Base-by-base conservation (phyloP, 2,797 vertebrate species). In the Bucorvus abyssinicus region DNA sequence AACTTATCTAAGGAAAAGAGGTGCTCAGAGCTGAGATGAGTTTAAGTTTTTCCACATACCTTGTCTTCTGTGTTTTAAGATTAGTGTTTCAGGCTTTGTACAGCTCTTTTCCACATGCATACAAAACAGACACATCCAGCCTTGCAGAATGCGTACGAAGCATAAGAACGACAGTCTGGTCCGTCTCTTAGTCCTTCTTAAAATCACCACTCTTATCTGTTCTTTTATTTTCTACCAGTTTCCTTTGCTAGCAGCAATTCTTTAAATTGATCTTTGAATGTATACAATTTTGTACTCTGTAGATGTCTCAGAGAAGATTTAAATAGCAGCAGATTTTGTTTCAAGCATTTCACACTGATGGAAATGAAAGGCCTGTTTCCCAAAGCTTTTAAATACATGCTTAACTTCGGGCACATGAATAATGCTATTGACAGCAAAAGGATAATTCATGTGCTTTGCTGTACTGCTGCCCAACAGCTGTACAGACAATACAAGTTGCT, bases 361-460 rank as follows among this genome's bases (percentile, higher is more conserved):
- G 82, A 95, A 90, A 76, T 93, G 76, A 76, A 92, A 90, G n/a
- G 45, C 30, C 30, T 17, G 29, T 90, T 92, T 89, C 53, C 47
- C 60, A 79, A 84, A 93, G 52, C 56, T 90, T 93, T 95, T 84
- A 90, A 93, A 86, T 60, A 34, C 0, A 6, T 70, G 44, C 26
- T 92, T 74, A 82, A 92, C 64, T 83, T 93, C 38, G 53, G 49
- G 45, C 49, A 67, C 17, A 32, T 44, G 20, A 92, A 16, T 65
- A 90, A 40, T 53, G n/a, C 36, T 81, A 12, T 73, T 84, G 87
- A 83, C 59, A 81, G 55, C 38, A 94, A 79, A 65, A 22, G 26
- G 30, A 59, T 67, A 78, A 84, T 40, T 88, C 22, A 16, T 7
- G 6, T 70, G 40, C 47, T 78, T 70, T 89, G 56, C 59, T 70